These are phyloP conservation scores for Pteruthius melanotis DNA, from an alignment of 2,113 vertebrate species.

Conservation along the genomic window DNA sequence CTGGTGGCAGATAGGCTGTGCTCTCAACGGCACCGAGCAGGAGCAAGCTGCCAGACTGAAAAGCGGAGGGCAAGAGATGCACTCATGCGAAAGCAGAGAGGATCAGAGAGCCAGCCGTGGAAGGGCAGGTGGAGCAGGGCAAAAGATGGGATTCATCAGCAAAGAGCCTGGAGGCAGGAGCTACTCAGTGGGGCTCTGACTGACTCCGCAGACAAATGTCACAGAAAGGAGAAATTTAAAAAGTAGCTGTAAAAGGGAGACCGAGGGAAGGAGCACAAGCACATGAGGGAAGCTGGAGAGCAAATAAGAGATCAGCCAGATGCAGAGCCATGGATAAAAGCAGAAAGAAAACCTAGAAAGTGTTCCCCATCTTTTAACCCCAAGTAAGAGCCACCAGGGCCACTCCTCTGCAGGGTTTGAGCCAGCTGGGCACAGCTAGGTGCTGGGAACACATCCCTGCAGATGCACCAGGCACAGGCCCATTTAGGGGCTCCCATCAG, in stretches of 20 bases:
- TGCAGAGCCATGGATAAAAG: background rate
- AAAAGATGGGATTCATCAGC: background rate
- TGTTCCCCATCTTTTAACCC: background rate
- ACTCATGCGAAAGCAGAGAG: slow-evolving; percentile 39
- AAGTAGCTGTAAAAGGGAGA: background rate
- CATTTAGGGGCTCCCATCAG: background rate
- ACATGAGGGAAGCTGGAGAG: background rate
- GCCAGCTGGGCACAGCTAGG: background rate
- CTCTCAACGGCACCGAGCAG: background rate
- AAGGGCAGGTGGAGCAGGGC: slow-evolving; percentile 36
- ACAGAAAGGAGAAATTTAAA: background rate
- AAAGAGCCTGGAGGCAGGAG: slow-evolving; percentile 34
- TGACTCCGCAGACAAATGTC: background rate
- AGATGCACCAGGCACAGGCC: background rate
- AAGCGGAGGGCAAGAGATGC: slow-evolving; percentile 37
- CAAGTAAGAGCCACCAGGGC: background rate
- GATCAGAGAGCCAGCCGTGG: slow-evolving; percentile 20
- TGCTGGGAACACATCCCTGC: background rate
- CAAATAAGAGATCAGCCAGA: background rate
- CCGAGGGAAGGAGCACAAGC: background rate
- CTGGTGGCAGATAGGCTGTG: background rate
- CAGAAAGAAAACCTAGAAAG: background rate
- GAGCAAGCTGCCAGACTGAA: slow-evolving; percentile 11
- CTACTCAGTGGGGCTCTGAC: background rate
- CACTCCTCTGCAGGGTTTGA: background rate